Evolutionary conservation across 2,888 invertebrate species (phyloP), one percentile per base, ranked within the genome.

Genomic region (Drosophila picticornis): DNA sequence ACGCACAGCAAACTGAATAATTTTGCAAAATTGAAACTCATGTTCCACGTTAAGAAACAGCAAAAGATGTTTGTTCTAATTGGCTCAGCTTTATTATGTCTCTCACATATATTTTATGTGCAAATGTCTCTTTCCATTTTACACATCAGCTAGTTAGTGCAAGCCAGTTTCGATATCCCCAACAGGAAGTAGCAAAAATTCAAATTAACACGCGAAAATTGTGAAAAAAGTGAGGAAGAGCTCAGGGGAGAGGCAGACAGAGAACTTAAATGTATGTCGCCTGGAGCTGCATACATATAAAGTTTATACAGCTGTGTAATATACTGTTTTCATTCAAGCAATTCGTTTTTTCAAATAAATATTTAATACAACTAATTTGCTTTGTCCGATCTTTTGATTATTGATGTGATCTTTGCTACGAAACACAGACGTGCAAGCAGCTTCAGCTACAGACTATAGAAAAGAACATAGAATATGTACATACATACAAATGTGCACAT

Each of bases 1-100:
- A 13, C 6, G 5, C 27, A 2, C 40, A 60, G 16, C 34, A 10
- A 29, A 13, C 52, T 13, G 27, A 29, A 40, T 16, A 52, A 50
- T 51, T 66, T 65, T 56, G 80, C 80, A 72, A 72, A 79, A 81
- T 81, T 81, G 64, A 79, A 78, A 81, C 77, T 80, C 81, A 81
- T 80, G 75, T 81, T 79, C 60, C 65, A 80, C 64, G 68, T 57
- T 68, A 53, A 50, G 68, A 63, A 64, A 74, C 80, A 81, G 75
- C 78, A 75, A 75, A 75, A 63, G 63, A 68, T 80, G 75, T 69
- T 69, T 72, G 69, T 81, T 80, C 79, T 80, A 80, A 80, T 80
- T 80, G 79, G 81, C 81, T 69, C 65, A 66, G 64, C 57, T 69
- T 65, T 36, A 40, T 46, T 22, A 27, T 43, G 27, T 56, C 48